Evolutionary conservation across 2,888 invertebrate species (phyloP).

Genomic region (Brachynemurus nebulosus): DNA sequence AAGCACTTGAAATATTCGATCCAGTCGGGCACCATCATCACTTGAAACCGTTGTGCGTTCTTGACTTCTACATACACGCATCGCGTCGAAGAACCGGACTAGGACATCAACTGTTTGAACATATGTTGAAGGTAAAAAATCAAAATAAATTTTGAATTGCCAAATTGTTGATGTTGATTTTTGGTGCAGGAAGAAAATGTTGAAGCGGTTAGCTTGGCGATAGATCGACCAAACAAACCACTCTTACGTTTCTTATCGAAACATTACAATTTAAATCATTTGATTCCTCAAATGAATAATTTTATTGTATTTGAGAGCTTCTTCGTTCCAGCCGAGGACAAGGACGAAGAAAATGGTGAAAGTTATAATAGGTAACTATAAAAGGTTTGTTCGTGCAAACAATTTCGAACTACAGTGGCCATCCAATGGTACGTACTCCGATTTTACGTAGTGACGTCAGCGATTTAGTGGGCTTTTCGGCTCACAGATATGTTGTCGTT

Average conservation of each 20-base stretch:
- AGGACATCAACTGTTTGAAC: constrained; percentile 73
- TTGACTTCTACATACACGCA: constrained; percentile 87
- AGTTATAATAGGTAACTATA: constrained; percentile 1
- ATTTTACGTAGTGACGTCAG: no score
- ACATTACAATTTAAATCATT: constrained; percentile 52
- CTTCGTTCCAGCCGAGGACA: constrained; percentile 34
- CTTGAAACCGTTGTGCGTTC: constrained; percentile 69
- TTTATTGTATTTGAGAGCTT: constrained; percentile 77
- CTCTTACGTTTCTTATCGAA: constrained; percentile 72
- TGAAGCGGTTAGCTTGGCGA: constrained; percentile 61
- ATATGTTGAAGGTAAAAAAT: constrained; percentile 63
- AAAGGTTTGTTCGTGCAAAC: no score
- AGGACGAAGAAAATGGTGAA: no score
- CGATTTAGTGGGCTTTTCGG: no score
- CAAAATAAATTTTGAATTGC: neutral
- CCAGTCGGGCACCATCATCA: constrained; percentile 55
- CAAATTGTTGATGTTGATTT: neutral
- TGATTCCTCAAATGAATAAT: constrained; percentile 74
- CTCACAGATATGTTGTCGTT: no score
- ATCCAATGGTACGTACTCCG: no score
- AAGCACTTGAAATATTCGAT: constrained; percentile 78
- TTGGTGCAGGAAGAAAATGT: constrained; percentile 49
- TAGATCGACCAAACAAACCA: constrained; percentile 86
- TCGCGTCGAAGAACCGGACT: constrained; percentile 72
- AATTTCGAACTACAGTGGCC: no score